These are phyloP conservation scores for Meiosimyza platycephala DNA, from an alignment of 2,888 invertebrate genomes.

Conservation along the genomic window DNA sequence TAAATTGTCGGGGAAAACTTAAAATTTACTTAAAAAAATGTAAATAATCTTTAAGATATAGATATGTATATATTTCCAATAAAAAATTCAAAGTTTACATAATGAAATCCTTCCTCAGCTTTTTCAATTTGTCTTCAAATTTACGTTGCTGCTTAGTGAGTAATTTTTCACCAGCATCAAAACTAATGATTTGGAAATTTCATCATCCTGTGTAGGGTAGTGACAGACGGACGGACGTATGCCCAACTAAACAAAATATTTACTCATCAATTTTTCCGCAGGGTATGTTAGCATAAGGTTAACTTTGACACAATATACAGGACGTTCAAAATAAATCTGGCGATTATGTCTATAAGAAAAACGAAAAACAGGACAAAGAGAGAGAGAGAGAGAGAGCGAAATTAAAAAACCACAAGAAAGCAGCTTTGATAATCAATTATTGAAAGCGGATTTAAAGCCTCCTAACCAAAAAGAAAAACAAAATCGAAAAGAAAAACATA, in stretches of 20 bases:
- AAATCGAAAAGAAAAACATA: neutral
- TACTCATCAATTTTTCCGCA: neutral
- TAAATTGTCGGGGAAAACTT: too few species aligned
- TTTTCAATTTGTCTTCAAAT: too few species aligned
- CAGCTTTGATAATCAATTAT: neutral
- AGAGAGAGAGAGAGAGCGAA: neutral
- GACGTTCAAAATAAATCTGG: neutral
- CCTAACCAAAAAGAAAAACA: neutral
- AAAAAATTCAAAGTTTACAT: too few species aligned
- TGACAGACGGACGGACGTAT: neutral
- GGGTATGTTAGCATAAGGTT: neutral
- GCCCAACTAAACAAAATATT: constrained; percentile 13
- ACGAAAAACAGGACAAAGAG: neutral
- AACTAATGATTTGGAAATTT: constrained; percentile 24
- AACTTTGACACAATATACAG: neutral
- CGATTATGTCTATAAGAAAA: neutral
- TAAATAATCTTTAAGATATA: too few species aligned
- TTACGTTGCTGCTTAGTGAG: too few species aligned
- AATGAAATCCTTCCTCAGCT: too few species aligned
- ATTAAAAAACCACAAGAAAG: constrained; percentile 9
- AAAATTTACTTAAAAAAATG: too few species aligned
- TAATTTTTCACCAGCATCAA: neutral
- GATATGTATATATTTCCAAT: too few species aligned
- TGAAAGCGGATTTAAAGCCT: constrained; percentile 11
- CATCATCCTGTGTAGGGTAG: neutral